Base-by-base conservation (phyloP, 2,113 vertebrate genomes). In the Xiphorhynchus elegans region DNA sequence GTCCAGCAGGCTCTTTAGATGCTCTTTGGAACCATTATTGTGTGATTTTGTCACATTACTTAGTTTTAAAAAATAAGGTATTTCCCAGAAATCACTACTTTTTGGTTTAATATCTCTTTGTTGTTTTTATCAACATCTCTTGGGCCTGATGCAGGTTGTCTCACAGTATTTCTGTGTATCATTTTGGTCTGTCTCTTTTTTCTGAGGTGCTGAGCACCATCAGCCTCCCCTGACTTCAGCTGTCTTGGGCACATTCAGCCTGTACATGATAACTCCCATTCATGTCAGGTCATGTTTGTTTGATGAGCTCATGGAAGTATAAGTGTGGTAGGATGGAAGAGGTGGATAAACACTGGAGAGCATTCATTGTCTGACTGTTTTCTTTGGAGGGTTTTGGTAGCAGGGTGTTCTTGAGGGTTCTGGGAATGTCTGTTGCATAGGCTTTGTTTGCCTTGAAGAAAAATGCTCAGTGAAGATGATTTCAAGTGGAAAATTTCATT, bases 401-500 rank as follows among this genome's bases (percentile, higher is more conserved):
- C 52, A 67, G 87, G 50, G 79, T 95, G 78, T 85, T 91, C 63
- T 40, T n/a, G 50, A 88, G 72, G n/a, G 37, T 94, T 94, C 93
- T 90, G 85, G 82, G 62, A 96, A 94, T 85, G 46, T 95, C 37
- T 84, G 1, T 82, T 85, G 50, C 67, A 69, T 47, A 69, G 91
- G 28, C 72, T 96, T 95, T 93, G 75, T 91, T 91, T 93, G 80
- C 59, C 75, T 90, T 90, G 84, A 93, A 83, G 62, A 86, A 85
- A 91, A 95, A 88, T 66, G 78, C 55, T 70, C 42, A 10, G 20
- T 73, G 75, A 80, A 93, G 67, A 70, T 84, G 55, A 91, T 63
- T 87, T 91, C 82, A 94, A 96, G 46, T 95, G 93, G 87, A 96
- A 96, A 96, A 96, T 96, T 89, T 90, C 88, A 77, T 91, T 96